Evolutionary conservation across 1,140 invertebrate species (phyloP), one percentile per base, ranked within the genome.

Genomic region (Neodiprion lecontei): DNA sequence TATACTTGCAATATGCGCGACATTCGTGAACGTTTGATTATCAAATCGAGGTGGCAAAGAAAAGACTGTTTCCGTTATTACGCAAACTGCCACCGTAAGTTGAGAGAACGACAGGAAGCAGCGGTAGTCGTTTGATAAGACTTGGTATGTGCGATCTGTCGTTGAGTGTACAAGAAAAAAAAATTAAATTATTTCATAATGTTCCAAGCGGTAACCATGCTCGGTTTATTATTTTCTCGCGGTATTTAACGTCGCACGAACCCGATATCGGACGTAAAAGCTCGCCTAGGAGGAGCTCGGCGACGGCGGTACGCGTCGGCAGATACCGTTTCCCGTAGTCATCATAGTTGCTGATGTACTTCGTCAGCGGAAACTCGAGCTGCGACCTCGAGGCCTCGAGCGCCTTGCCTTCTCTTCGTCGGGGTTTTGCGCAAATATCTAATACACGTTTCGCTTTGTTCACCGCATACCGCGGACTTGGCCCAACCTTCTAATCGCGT

Each of bases 281-380:
- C 28, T 40, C 28, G 28, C 28, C 28, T 40, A 40, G 28, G 5
- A 40, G 28, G 28, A 40, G 2, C 28, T 40, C 28, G 28, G 28
- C 28, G 28, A 40, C 28, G 28, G 28, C 28, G 28, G 28, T 40
- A 40, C 28, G 28, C 28, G 28, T 40, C 28, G 28, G 28, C 28
- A 40, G 28, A 40, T 40, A 40, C 28, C 28, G 28, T 40, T 40
- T 40, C 28, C 28, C 28, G 28, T 40, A 40, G 28, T 40, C 28
- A 40, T 40, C 28, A 40, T 40, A 40, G 53, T 61, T 61, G 53
- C 53, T 21, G 11, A 61, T 40, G 53, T 61, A 40, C 28, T 3
- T 61, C 11, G 53, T 61, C 53, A 61, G 53, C 53, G n/a, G 53
- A 61, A 61, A 61, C 53, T 14, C n/a, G 53, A 61, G 53, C 53